These are phyloP conservation scores for Bubo scandiacus DNA, from an alignment of 2,113 vertebrate species.

Conservation along the genomic window DNA sequence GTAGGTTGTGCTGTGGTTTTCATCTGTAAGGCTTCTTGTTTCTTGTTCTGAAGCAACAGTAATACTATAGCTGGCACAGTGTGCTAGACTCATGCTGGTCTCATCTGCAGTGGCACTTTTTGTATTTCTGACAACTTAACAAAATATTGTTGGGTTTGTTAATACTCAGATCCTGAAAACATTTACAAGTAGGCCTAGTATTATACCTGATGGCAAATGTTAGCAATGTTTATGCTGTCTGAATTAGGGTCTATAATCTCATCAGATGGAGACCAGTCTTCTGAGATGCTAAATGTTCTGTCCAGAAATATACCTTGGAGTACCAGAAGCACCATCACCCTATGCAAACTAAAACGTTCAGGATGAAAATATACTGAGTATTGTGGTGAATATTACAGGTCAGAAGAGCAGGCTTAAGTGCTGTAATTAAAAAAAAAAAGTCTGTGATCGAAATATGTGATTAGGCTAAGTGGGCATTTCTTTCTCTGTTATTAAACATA, in stretches of 20 bases:
- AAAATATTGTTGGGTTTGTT: background rate
- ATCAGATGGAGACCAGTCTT: background rate
- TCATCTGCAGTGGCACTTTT: background rate
- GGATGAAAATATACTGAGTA: background rate
- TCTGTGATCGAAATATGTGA: accelerated
- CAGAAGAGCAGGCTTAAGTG: background rate
- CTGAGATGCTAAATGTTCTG: background rate
- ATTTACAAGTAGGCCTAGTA: background rate
- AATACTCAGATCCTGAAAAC: background rate
- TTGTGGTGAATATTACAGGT: background rate
- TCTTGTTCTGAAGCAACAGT: background rate
- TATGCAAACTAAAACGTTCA: background rate
- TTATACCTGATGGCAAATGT: background rate
- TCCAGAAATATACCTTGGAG: background rate
- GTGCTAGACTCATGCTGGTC: background rate
- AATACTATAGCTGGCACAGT: background rate
- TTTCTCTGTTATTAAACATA: background rate
- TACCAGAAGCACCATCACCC: background rate
- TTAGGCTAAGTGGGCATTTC: background rate
- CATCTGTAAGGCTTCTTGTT: background rate
- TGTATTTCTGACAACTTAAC: background rate
- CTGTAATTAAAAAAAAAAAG: background rate
- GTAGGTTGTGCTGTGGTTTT: background rate
- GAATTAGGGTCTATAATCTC: background rate
- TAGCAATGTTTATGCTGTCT: background rate